Evolutionary conservation across 2,888 invertebrate genomes (phyloP), one percentile per base, ranked within the genome.

Genomic region (Ennomos erosarius): DNA sequence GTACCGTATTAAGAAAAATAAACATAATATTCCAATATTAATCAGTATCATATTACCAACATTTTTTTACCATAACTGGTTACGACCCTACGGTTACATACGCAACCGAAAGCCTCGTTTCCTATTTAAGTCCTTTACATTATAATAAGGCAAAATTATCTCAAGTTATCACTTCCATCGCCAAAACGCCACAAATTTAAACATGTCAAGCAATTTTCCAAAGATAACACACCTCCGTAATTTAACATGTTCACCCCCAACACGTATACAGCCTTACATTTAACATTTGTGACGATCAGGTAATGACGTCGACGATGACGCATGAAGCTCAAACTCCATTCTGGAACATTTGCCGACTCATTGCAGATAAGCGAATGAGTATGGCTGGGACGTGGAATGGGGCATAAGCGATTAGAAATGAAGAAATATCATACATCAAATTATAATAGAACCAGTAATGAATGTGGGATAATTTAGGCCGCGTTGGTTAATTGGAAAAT

Each of bases 301-400:
- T 85, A 85, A 83, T 82, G 82, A 77, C 74, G 60, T 61, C 71
- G 73, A 74, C 75, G 79, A 82, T 85, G 85, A 84, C 82, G 82
- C 78, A 79, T 78, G 73, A 70, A 71, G 71, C 74, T 76, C 72
- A 70, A 75, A 77, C 75, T 76, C 77, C 75, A 81, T 84, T 84
- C 84, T 81, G 70, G 69, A 65, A 75, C 78, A 77, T 80, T 84
- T 44, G 81, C 77, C 70, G 73, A 84, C 73, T 85, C 85, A 84
- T 74, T 75, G 71, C 68, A 84, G 85, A 85, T 85, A 85, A 85
- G 82, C 81, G 75, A 84, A 84, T 78, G 84, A 75, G 73, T 64
- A 67, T 75, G 64, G 47, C 67, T 64, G 62, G 68, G 66, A 43
- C 33, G 59, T 65, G 69, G 59, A 16, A 40, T 67, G 59, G 68